Percentiles rank a stretch among this genome's conserved stretches.
Evolutionary conservation across 35 echinoderm and acorn worm genomes (phyloP).

Genomic region (Amphiura filiformis): DNA sequence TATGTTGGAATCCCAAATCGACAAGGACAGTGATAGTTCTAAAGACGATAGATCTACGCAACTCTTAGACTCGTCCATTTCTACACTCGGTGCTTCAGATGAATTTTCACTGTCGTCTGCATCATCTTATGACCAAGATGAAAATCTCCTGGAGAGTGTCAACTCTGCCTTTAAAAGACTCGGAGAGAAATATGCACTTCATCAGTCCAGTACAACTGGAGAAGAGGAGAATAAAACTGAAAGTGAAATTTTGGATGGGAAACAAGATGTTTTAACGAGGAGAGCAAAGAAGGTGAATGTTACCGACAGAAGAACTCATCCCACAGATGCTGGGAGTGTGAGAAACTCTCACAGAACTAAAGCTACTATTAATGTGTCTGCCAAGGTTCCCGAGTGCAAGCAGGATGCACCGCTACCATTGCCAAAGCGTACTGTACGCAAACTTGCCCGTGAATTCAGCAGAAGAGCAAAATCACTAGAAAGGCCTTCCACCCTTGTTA

Average conservation of each 20-base stretch:
- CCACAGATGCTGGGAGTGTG: background rate
- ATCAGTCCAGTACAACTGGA: background rate
- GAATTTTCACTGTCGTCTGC: background rate
- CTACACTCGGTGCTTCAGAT: constrained; percentile 16
- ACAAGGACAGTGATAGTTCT: background rate
- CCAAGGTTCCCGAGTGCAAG: background rate
- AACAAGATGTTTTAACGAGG: background rate
- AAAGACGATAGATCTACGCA: background rate
- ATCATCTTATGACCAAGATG: constrained; percentile 49
- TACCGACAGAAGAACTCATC: background rate
- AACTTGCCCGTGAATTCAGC: constrained; percentile 79
- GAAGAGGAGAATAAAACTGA: constrained; percentile 30
- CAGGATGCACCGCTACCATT: constrained; percentile 9
- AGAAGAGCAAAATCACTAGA: constrained; percentile 43
- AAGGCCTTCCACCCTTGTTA: background rate
- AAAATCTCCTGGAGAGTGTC: constrained; percentile 68
- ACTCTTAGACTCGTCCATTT: background rate
- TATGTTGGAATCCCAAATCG: constrained; percentile 32
- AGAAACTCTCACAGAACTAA: background rate
- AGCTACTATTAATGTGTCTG: background rate
- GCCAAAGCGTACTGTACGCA: constrained; percentile 35
- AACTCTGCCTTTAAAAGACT: constrained; percentile 67
- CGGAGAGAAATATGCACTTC: constrained; percentile 52
- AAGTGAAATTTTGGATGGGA: background rate
- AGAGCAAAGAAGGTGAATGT: background rate